Conservation (phyloP, 2,888 invertebrate species). For the Tiphia femorata region DNA sequence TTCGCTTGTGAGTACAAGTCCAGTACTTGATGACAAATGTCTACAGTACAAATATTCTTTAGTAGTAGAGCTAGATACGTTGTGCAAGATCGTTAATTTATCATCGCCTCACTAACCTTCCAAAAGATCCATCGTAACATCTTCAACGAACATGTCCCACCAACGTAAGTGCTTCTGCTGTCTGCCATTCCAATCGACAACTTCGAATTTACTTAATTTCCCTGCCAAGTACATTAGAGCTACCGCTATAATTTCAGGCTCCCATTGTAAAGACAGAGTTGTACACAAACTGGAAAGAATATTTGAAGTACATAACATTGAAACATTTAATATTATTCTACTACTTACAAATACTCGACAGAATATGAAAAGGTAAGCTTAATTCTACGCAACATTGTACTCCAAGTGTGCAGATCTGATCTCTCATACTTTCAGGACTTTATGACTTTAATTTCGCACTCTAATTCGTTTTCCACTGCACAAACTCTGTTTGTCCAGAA, state of each 20-base stretch:
- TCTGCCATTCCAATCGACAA: constrained; percentile 91
- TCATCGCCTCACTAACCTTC: too few relatives aligned
- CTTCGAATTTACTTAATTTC: constrained; percentile 95
- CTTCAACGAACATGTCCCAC: constrained; percentile 99
- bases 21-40: constrained; percentile 95
- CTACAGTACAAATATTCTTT: too few relatives aligned
- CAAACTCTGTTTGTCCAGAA: too few relatives aligned
- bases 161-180: constrained; percentile 84
- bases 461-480: too few relatives aligned
- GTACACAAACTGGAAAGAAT: constrained; percentile 83
- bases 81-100: neutral
- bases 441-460: too few relatives aligned
- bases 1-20: constrained; percentile 90
- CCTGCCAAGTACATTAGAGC: constrained; percentile 97
- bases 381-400: too few relatives aligned
- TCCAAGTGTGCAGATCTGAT: too few relatives aligned
- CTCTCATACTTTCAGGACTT: too few relatives aligned
- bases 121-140: constrained; percentile 91
- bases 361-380: too few relatives aligned
- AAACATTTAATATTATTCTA: neutral
- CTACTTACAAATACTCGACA: neutral
- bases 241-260: constrained; percentile 98
- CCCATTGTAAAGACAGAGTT: constrained; percentile 97
- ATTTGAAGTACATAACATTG: too few relatives aligned
- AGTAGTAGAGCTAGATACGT: neutral